phyloP scores from a whole-genome alignment of 2,888 invertebrate genomes.

The Dicycla oo region DNA sequence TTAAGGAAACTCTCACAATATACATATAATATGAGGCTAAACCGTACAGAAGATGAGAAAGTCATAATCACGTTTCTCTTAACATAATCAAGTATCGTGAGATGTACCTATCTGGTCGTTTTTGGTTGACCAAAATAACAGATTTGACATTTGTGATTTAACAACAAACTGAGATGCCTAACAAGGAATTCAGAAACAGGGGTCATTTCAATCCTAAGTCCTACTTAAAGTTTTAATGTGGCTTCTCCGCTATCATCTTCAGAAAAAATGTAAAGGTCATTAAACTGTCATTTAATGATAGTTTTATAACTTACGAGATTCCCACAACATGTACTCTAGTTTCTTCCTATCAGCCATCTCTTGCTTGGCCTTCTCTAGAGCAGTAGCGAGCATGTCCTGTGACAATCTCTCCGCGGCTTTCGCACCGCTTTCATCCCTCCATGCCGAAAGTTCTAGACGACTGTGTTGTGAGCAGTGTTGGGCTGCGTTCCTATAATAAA shows the following conservation, averaged over 20 bases:
- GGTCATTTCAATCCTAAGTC: neutral
- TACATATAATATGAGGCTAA: neutral
- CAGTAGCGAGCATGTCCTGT: slow-evolving; percentile 93
- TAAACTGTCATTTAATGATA: neutral
- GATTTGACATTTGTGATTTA: neutral
- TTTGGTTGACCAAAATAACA: neutral
- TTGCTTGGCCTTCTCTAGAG: slow-evolving; percentile 94
- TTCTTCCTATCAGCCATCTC: slow-evolving; percentile 94
- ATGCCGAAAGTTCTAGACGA: slow-evolving; percentile 92
- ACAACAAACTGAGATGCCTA: neutral
- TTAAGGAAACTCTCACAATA: neutral
- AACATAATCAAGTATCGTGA: neutral
- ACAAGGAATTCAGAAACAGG: neutral
- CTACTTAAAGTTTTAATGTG: neutral
- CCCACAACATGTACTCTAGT: slow-evolving; percentile 95
- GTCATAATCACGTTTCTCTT: neutral
- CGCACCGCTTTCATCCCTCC: slow-evolving; percentile 91
- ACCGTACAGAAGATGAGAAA: neutral
- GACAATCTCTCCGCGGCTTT: slow-evolving; percentile 93
- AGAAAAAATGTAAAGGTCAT: no score
- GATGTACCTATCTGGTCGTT: neutral
- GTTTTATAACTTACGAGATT: slow-evolving; percentile 89
- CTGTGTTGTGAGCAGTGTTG: slow-evolving; percentile 94
- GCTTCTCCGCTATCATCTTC: neutral
- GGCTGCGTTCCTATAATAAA: slow-evolving; percentile 91